These are phyloP conservation scores for Galbula dea DNA, from an alignment of 2,113 vertebrate species.

Conservation along the genomic window DNA sequence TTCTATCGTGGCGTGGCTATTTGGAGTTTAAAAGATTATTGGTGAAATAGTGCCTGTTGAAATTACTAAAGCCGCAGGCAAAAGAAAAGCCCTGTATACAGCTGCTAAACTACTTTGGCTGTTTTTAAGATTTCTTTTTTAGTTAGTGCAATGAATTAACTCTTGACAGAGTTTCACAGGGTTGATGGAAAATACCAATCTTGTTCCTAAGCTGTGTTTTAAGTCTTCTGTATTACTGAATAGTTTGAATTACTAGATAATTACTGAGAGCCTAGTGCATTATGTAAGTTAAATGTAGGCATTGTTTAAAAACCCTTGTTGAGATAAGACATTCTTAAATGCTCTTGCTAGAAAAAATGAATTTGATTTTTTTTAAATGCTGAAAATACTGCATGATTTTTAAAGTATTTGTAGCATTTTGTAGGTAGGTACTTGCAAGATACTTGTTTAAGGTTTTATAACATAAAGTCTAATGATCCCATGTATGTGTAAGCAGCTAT, in stretches of 20 bases:
- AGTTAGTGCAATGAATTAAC: neutral
- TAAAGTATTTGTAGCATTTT: neutral
- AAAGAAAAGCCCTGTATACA: neutral
- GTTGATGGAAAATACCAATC: neutral
- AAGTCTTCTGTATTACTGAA: conserved; percentile 36
- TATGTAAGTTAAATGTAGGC: conserved; percentile 34
- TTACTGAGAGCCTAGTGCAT: conserved; percentile 11
- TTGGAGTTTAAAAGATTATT: neutral
- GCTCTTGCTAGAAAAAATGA: neutral
- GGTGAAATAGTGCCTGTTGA: neutral
- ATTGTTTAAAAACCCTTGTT: conserved; percentile 30
- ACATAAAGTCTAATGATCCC: neutral
- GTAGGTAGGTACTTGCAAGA: neutral
- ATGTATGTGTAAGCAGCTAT: neutral
- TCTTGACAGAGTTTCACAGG: neutral
- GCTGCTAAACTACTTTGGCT: neutral
- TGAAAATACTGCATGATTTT: neutral
- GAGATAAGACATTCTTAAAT: neutral
- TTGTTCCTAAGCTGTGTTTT: neutral
- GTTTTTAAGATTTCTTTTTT: neutral
- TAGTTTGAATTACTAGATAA: conserved; percentile 32
- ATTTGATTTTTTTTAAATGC: neutral
- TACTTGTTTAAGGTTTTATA: neutral
- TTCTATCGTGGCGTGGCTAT: neutral
- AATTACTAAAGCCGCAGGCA: neutral